A percentile compares a stretch with the other conserved stretches of the same genome.
phyloP scores from a whole-genome alignment of 2,888 invertebrate species.

The Tenthredo distinguenda region DNA sequence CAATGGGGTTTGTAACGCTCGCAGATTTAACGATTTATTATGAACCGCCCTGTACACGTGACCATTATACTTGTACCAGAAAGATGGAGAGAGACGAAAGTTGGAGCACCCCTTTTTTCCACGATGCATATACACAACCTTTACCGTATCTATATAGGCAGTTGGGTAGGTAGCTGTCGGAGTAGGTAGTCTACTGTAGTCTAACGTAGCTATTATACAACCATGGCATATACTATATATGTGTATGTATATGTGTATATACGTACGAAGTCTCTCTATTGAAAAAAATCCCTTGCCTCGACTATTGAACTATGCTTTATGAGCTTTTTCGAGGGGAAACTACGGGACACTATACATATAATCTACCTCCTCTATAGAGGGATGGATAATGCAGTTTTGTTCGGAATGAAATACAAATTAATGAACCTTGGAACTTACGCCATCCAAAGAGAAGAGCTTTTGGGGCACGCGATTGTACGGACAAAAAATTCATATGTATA shows the following conservation, averaged over 20 bases:
- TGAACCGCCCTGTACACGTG: background rate
- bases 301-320: slow-evolving; percentile 42
- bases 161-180: background rate
- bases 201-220: slow-evolving; percentile 33
- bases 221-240: background rate
- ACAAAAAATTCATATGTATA: background rate
- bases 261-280: slow-evolving; percentile 5
- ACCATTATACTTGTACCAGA: background rate
- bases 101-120: slow-evolving; percentile 6
- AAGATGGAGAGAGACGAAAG: background rate
- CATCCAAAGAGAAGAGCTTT: background rate
- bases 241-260: background rate
- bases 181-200: slow-evolving; percentile 17
- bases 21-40: background rate
- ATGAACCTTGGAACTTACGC: slow-evolving; percentile 35
- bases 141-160: background rate
- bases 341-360: background rate
- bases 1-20: background rate
- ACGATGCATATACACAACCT: background rate
- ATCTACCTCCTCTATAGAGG: slow-evolving; percentile 9
- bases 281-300: slow-evolving; percentile 37
- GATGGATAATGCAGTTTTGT: slow-evolving; percentile 52
- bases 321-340: slow-evolving; percentile 31
- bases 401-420: slow-evolving; percentile 52
- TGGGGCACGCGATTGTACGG: background rate